phyloP scores from a whole-genome alignment of 2,113 vertebrate genomes.

The Chlamydotis undulata region DNA sequence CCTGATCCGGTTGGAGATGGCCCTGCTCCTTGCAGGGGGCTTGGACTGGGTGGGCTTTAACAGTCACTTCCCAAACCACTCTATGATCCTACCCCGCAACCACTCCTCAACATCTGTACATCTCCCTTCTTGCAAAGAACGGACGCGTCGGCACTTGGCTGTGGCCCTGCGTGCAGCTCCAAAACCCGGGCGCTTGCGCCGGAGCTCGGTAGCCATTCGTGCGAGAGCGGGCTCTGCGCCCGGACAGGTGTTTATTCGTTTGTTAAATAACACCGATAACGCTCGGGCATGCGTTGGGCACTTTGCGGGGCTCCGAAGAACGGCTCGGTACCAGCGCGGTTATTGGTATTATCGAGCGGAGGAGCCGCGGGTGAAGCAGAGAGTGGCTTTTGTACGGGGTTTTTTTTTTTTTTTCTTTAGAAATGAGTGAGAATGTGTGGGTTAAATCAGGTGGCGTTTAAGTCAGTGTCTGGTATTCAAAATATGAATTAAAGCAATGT shows the following conservation, averaged over 20 bases:
- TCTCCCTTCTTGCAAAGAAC: neutral
- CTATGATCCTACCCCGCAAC: no score
- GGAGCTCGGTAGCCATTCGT: rapidly evolving
- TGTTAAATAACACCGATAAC: no score
- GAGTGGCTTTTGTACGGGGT: rapidly evolving
- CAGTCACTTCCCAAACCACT: no score
- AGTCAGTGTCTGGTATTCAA: conserved; percentile 7
- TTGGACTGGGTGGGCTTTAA: no score
- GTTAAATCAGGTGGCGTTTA: neutral
- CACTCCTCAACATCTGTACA: rapidly evolving
- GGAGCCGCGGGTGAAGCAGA: neutral
- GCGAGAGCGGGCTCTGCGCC: neutral
- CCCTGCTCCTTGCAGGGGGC: no score
- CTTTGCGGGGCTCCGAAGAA: neutral
- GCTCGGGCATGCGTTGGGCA: rapidly evolving
- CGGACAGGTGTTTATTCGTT: neutral
- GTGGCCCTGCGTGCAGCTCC: neutral
- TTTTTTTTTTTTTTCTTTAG: neutral
- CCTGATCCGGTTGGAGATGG: no score
- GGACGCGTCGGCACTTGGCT: rapidly evolving
- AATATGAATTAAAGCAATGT: conserved; percentile 23
- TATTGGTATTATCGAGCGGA: rapidly evolving
- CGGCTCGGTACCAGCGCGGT: rapidly evolving
- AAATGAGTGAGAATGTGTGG: neutral
- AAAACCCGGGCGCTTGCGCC: rapidly evolving